A percentile compares a stretch with the other conserved stretches of the same genome.
Evolutionary conservation across 1,140 invertebrate genomes (phyloP).

Genomic region (Venustaconcha ellipsiformis): DNA sequence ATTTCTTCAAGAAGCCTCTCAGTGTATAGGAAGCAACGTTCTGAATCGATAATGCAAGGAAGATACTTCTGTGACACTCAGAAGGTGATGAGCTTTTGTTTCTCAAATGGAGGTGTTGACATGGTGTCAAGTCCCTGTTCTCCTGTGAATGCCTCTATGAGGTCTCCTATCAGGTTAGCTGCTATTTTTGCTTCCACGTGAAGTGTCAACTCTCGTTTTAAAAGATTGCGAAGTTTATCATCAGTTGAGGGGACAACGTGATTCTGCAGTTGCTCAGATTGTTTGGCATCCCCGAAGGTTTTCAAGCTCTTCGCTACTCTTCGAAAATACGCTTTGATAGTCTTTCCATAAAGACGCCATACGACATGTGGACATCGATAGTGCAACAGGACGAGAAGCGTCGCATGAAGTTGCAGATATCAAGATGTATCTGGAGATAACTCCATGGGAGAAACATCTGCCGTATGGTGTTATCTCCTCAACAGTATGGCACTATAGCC

Average conservation of each 20-base stretch:
- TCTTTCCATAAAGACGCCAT: conserved; percentile 35
- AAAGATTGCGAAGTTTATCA: conserved; percentile 19
- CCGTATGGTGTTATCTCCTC: conserved; percentile 3
- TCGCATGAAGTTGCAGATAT: conserved; percentile 50
- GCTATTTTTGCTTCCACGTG: conserved; percentile 38
- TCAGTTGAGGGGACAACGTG: conserved; percentile 27
- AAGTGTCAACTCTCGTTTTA: conserved; percentile 27
- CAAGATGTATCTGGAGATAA: conserved; percentile 30
- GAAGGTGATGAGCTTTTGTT: conserved; percentile 8
- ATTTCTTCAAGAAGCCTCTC: conserved; percentile 35
- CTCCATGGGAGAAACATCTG: conserved; percentile 21
- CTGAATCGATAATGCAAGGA: no score
- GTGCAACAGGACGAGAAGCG: conserved; percentile 33
- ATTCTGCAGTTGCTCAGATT: conserved; percentile 13
- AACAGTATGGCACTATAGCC: conserved; percentile 28
- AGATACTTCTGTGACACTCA: conserved; percentile 5
- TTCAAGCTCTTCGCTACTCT: conserved; percentile 37
- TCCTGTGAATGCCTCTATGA: conserved; percentile 24
- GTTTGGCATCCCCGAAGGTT: conserved; percentile 38
- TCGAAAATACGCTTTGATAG: conserved; percentile 44
- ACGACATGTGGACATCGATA: conserved; percentile 37
- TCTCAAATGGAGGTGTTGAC: conserved; percentile 33
- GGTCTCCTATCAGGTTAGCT: conserved; percentile 11
- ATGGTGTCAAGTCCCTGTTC: conserved; percentile 28
- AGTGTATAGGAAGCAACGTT: conserved; percentile 22